Conservation (phyloP, 2,888 invertebrate species). For the Masnerella sp. region DNA sequence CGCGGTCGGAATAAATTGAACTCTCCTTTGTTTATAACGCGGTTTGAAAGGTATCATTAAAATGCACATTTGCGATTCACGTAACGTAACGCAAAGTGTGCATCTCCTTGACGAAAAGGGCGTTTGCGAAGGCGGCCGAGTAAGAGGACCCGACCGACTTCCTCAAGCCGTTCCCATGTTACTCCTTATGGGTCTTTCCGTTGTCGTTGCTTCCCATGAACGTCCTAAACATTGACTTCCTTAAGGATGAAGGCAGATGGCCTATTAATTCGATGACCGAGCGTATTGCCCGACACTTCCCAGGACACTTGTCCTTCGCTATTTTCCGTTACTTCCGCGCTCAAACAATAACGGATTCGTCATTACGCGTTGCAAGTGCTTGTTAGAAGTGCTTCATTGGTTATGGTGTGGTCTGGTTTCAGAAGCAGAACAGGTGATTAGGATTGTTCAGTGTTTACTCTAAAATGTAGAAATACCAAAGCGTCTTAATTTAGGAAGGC, state of each 20-base stretch:
- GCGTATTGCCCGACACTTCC: slow-evolving; percentile 53
- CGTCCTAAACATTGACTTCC: slow-evolving; percentile 77
- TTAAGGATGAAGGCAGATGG: slow-evolving; percentile 74
- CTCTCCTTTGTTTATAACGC: slow-evolving; percentile 50
- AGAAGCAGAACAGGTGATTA: too few relatives aligned
- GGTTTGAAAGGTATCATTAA: slow-evolving; percentile 52
- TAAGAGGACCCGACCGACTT: slow-evolving; percentile 59
- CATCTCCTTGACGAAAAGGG: slow-evolving; percentile 60
- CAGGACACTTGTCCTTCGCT: slow-evolving; percentile 65
- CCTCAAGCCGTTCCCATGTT: slow-evolving; percentile 74
- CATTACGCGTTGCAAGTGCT: not conserved
- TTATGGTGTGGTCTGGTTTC: too few relatives aligned
- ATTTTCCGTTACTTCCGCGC: slow-evolving; percentile 64
- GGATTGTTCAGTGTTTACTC: too few relatives aligned
- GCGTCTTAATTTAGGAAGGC: too few relatives aligned
- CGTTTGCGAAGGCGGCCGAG: slow-evolving; percentile 61
- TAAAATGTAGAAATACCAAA: too few relatives aligned
- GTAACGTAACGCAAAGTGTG: slow-evolving; percentile 53
- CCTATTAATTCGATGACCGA: slow-evolving; percentile 73
- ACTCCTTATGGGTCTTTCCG: slow-evolving; percentile 75
- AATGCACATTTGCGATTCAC: slow-evolving; percentile 55
- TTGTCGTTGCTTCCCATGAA: slow-evolving; percentile 77
- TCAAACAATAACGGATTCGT: slow-evolving; percentile 38
- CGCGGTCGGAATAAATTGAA: slow-evolving; percentile 52
- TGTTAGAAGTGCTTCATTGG: not conserved